phyloP scores from a whole-genome alignment of 2,113 vertebrate species.

The Forbesichthys agassizii region DNA sequence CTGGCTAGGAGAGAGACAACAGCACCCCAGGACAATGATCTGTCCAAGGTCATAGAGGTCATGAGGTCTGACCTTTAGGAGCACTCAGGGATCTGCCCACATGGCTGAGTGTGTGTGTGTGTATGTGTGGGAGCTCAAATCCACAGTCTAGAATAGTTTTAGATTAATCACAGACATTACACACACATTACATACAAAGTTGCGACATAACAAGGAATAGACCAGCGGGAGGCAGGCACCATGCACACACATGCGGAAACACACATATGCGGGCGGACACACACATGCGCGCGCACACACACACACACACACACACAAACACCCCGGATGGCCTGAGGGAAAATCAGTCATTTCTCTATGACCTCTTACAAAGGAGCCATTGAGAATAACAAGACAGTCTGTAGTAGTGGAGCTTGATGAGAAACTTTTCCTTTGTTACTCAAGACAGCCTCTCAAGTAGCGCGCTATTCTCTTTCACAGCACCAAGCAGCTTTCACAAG shows the following conservation, averaged over 20 bases:
- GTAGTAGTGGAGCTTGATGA: constrained; percentile 54
- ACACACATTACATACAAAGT: no score
- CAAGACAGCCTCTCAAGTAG: constrained; percentile 48
- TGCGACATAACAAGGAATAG: no score
- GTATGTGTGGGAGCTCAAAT: no score
- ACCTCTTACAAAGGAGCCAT: constrained; percentile 72
- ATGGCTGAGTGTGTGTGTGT: no score
- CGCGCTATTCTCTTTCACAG: constrained; percentile 20
- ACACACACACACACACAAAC: constrained; percentile 34
- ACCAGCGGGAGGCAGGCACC: no score
- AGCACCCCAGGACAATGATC: no score
- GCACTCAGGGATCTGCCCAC: no score
- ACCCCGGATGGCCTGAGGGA: constrained; percentile 50
- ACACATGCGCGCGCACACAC: constrained; percentile 8
- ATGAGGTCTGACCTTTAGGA: no score
- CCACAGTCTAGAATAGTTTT: no score
- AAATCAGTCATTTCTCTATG: constrained; percentile 67
- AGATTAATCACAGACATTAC: no score
- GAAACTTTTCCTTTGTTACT: constrained; percentile 68
- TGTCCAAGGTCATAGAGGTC: no score
- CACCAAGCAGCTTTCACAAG: constrained; percentile 37
- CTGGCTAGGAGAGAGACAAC: no score
- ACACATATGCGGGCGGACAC: constrained; percentile 10
- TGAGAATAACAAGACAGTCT: constrained; percentile 67
- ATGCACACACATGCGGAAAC: not conserved